Conservation (phyloP, 2,888 invertebrate genomes). For the Apocheima hispidaria region DNA sequence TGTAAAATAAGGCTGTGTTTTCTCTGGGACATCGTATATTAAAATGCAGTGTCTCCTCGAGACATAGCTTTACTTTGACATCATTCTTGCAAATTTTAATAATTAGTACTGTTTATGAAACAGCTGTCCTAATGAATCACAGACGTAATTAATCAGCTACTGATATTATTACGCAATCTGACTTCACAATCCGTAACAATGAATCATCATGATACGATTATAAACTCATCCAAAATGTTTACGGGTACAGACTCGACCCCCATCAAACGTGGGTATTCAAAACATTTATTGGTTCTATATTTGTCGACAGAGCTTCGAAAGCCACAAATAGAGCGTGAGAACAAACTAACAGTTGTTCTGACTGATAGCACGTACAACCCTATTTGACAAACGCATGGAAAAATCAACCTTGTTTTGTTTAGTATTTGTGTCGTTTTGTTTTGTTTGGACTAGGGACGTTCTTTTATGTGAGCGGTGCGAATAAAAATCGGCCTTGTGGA, state of each 20-base stretch:
- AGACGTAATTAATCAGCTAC: conserved; percentile 4
- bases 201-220: conserved; percentile 16
- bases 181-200: conserved; percentile 6
- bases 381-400: conserved; percentile 41
- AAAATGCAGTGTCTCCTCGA: too few relatives aligned
- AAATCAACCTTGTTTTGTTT: conserved; percentile 50
- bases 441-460: conserved; percentile 20
- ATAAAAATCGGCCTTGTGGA: conserved; percentile 53
- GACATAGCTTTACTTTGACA: too few relatives aligned
- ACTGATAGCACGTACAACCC: conserved; percentile 56
- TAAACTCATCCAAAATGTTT: conserved; percentile 20
- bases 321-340: conserved; percentile 73
- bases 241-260: conserved; percentile 27
- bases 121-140: conserved; percentile 6
- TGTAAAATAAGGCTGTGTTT: too few relatives aligned
- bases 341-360: conserved; percentile 63
- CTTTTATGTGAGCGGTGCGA: conserved; percentile 15
- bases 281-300: conserved; percentile 59
- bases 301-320: conserved; percentile 60
- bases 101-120: neutral
- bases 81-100: too few relatives aligned
- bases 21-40: too few relatives aligned
- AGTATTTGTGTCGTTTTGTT: conserved; percentile 28
- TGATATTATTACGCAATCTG: conserved; percentile 3
- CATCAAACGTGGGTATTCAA: conserved; percentile 51